Base-by-base conservation (phyloP, 2,888 invertebrate species). In the Drosophila fungiperda region DNA sequence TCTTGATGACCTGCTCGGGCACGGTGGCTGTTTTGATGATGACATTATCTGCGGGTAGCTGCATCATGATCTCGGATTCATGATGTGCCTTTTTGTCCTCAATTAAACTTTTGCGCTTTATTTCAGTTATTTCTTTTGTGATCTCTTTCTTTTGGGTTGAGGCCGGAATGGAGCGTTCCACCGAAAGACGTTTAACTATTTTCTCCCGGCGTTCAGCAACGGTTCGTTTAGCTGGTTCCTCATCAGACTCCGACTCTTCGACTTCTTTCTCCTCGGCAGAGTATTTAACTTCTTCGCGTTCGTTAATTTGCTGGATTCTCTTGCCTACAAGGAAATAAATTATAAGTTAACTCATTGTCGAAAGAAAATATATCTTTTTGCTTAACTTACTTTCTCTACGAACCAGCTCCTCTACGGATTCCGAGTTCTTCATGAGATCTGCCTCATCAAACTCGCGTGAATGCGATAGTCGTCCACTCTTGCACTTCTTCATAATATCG, bases 401-500 rank as follows among this genome's bases (percentile, higher is more conserved):
- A 35, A 93, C 92, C 57, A 93, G 82, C 78, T 93, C 93, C 73
- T 93, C 93, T 9, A 93, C 92, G n/a, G 92, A 92, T 72, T 93
- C 94, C 63, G 93, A 96, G 71, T 93, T 96, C 94, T 96, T 96
- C 94, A 96, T 95, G 69, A 96, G 94, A 90, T 96, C 95, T 81
- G 95, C 94, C 82, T 95, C 95, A 90, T 95, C 95, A 53, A 92
- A 92, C 67, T 92, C 92, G 0, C 92, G 90, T 1, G 92, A 92
- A 80, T 92, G 92, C 23, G 92, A 91, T 0, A 92, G 80, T 59
- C 92, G 74, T 8, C 88, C 90, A 65, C 91, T 89, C 81, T 97
- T 96, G 93, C 97, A 97, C 85, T 97, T 96, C 78, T 96, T 96
- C 85, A 98, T 96, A 61, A 99, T 98, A 92, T 99, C 98, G 90